Evolutionary conservation across 2,888 invertebrate genomes (phyloP).

Genomic region (Pyrgus malvae): DNA sequence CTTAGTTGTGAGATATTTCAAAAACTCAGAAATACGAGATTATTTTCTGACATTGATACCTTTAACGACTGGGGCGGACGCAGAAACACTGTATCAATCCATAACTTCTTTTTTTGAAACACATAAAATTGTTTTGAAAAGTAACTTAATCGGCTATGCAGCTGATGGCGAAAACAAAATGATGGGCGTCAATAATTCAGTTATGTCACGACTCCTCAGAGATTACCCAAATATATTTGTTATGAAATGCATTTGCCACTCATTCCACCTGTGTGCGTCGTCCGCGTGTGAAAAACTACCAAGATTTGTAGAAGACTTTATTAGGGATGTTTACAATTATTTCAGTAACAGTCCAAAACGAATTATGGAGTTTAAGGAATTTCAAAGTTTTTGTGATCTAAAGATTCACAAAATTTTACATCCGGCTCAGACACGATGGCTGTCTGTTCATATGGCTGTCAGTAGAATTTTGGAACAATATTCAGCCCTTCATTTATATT

Average conservation of each 20-base stretch:
- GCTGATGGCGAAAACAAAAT: slow-evolving; percentile 7
- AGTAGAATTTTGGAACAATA: slow-evolving; percentile 10
- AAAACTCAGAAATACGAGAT: neutral
- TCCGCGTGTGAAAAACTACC: slow-evolving; percentile 28
- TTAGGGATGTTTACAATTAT: slow-evolving; percentile 29
- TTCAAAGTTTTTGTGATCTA: slow-evolving; percentile 28
- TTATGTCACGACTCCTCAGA: neutral
- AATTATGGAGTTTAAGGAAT: slow-evolving; percentile 26
- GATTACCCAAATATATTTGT: neutral
- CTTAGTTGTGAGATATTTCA: slow-evolving; percentile 12
- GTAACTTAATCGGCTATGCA: slow-evolving; percentile 4
- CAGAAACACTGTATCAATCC: neutral
- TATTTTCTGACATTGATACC: slow-evolving; percentile 9
- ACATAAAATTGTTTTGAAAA: slow-evolving; percentile 7
- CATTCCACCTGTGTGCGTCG: slow-evolving; percentile 27
- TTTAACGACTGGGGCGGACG: slow-evolving; percentile 2
- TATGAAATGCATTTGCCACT: neutral
- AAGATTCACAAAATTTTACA: neutral
- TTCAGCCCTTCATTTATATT: neutral
- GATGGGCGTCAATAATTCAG: slow-evolving; percentile 13
- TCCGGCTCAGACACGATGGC: neutral
- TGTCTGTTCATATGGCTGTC: slow-evolving; percentile 2
- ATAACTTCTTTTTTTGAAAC: slow-evolving; percentile 4
- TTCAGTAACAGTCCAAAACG: slow-evolving; percentile 30
- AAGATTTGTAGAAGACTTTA: slow-evolving; percentile 22